These are phyloP conservation scores for Andricus grossulariae DNA, from an alignment of 1,140 invertebrate genomes.

Conservation along the genomic window DNA sequence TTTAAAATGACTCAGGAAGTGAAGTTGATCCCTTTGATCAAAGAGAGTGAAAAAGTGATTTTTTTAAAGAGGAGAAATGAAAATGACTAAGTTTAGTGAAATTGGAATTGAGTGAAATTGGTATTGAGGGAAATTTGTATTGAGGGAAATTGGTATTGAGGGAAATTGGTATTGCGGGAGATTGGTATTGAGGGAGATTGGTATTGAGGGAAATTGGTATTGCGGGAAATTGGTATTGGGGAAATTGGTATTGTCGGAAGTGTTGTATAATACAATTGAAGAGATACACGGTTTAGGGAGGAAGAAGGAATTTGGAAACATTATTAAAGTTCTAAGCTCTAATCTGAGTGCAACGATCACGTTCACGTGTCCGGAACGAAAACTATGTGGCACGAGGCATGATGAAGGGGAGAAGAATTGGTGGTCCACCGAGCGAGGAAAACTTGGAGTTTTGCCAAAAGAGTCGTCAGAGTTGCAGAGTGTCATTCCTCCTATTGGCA, in stretches of 20 bases:
- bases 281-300: conserved; percentile 13
- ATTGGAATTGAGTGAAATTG: no score
- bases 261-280: not conserved
- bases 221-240: no score
- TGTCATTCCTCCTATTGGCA: conserved; percentile 64
- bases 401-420: conserved; percentile 71
- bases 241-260: not conserved
- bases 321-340: conserved; percentile 66
- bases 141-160: no score
- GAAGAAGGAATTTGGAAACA: conserved; percentile 57
- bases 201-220: no score
- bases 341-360: conserved; percentile 63
- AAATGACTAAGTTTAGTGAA: no score
- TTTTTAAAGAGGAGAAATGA: no score
- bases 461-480: conserved; percentile 61
- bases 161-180: no score
- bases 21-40: no score
- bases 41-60: no score
- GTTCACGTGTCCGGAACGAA: conserved; percentile 69
- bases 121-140: no score
- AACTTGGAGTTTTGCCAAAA: conserved; percentile 66
- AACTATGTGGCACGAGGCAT: conserved; percentile 68
- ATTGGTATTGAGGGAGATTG: no score
- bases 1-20: no score
- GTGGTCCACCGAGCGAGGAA: conserved; percentile 65